Conservation (phyloP, 1,140 invertebrate genomes). For the Ylistrum balloti region DNA sequence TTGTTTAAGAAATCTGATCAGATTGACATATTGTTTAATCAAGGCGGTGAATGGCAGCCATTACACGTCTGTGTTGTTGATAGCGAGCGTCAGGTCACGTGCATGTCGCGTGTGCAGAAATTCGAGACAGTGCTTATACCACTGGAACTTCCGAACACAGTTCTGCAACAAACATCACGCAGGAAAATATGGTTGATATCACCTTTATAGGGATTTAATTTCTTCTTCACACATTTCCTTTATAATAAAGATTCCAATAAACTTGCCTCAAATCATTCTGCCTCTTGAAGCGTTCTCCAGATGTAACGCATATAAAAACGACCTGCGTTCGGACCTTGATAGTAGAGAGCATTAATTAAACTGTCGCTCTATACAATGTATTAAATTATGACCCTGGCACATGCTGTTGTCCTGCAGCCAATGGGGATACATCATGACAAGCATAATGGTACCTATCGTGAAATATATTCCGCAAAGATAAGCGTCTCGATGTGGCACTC, state of each 20-base stretch:
- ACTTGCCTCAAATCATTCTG: neutral
- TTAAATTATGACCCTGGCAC: neutral
- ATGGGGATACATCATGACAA: neutral
- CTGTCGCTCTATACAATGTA: neutral
- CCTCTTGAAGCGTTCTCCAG: constrained; percentile 37
- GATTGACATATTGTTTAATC: constrained; percentile 60
- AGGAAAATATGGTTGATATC: constrained; percentile 28
- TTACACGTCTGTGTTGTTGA: constrained; percentile 50
- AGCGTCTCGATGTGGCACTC: neutral
- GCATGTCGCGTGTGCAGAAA: constrained; percentile 51
- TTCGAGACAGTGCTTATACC: constrained; percentile 32
- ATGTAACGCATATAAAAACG: constrained; percentile 24
- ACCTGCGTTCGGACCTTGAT: neutral
- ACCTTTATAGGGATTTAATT: constrained; percentile 23
- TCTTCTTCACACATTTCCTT: constrained; percentile 26
- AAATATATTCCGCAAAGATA: neutral
- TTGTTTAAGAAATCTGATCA: constrained; percentile 45
- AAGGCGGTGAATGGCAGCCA: constrained; percentile 46
- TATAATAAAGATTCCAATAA: constrained; percentile 30
- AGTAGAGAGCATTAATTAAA: constrained; percentile 11
- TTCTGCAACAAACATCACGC: constrained; percentile 8
- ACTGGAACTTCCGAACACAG: constrained; percentile 32
- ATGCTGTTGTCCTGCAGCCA: neutral
- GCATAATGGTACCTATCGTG: too few relatives aligned
- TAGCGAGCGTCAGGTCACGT: constrained; percentile 52